Evolutionary conservation across 2,888 invertebrate species (phyloP).

Genomic region (Yponomeuta sedellus): DNA sequence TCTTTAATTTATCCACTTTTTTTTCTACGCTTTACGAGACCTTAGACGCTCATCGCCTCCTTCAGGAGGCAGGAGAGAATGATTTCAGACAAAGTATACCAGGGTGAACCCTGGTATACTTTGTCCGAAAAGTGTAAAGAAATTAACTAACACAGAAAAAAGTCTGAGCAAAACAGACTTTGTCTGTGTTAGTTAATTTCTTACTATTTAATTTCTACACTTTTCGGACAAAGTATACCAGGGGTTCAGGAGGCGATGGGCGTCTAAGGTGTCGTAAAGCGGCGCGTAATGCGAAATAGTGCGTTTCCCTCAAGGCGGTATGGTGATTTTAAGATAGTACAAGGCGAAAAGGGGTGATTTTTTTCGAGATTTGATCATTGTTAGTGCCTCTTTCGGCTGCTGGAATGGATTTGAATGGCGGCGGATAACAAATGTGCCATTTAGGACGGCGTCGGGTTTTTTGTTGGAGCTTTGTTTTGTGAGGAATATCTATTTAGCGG

Average conservation of each 20-base stretch:
- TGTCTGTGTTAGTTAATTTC: too few species aligned
- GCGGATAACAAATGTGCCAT: constrained; percentile 15
- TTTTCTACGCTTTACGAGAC: too few species aligned
- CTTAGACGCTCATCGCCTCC: too few species aligned
- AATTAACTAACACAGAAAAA: too few species aligned
- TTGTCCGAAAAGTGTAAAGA: too few species aligned
- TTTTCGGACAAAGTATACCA: too few species aligned
- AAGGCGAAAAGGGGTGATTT: constrained; percentile 21
- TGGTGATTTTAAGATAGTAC: constrained; percentile 36
- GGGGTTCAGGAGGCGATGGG: constrained; percentile 22
- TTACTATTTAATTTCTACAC: too few species aligned
- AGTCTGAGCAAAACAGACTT: too few species aligned
- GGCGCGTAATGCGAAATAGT: constrained; percentile 42
- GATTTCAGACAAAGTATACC: too few species aligned
- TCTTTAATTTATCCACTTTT: too few species aligned
- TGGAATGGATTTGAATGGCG: constrained; percentile 36
- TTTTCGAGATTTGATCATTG: constrained; percentile 40
- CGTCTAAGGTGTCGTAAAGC: constrained; percentile 58
- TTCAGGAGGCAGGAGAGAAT: too few species aligned
- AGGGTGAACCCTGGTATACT: too few species aligned
- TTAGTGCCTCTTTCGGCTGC: constrained; percentile 20
- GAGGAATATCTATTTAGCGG: not conserved
- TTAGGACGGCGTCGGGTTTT: not conserved
- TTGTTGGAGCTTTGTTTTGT: not conserved
- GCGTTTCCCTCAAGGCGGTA: constrained; percentile 38